Conservation (phyloP, 2,797 vertebrate genomes). For the Spatula clypeata region DNA sequence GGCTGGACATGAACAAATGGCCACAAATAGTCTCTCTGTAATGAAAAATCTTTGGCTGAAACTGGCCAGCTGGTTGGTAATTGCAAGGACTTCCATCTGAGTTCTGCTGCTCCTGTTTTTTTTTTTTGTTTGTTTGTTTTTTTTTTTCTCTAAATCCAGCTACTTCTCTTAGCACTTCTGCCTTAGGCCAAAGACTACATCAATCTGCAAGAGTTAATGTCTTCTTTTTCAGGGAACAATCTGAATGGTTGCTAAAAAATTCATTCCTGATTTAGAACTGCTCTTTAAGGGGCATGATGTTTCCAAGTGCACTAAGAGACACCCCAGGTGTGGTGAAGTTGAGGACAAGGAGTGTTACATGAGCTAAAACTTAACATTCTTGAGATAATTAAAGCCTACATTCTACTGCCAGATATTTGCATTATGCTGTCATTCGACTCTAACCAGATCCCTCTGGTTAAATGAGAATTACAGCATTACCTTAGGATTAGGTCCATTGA, state of each 20-base stretch:
- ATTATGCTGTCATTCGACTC: constrained; percentile 3
- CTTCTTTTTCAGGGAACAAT: background rate
- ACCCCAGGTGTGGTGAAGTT: background rate
- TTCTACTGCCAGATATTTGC: constrained; percentile 18
- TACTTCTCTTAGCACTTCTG: background rate
- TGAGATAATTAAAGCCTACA: constrained; percentile 2
- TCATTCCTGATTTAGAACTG: background rate
- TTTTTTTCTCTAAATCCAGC: background rate
- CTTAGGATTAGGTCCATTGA: constrained; percentile 32
- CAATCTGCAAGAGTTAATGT: background rate
- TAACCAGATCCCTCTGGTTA: constrained; percentile 1
- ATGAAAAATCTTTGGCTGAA: background rate
- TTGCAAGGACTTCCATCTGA: background rate
- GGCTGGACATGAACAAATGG: background rate
- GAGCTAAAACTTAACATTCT: background rate
- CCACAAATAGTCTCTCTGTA: background rate
- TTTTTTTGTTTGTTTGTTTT: too few species aligned
- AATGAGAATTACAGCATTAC: constrained; percentile 25
- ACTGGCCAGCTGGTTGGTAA: background rate
- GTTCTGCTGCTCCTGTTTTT: background rate
- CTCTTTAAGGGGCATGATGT: background rate
- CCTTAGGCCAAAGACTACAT: background rate
- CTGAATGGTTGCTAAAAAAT: background rate
- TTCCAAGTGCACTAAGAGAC: background rate
- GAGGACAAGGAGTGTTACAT: background rate